Evolutionary conservation across 2,113 vertebrate species (phyloP), one percentile per base, ranked within the genome.

Genomic region (Pterocles orientalis): DNA sequence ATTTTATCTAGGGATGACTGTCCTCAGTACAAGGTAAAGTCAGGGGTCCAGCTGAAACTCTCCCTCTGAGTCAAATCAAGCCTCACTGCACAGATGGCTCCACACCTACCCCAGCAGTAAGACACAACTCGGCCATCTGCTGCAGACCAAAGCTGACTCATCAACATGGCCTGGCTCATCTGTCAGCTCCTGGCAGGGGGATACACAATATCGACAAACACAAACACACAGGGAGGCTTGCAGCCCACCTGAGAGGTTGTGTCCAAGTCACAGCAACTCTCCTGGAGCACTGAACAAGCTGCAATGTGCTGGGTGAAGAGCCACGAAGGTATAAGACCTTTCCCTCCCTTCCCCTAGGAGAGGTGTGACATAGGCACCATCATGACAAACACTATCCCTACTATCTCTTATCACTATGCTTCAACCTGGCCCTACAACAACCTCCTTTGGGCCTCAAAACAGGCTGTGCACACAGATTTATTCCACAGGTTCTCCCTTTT

Each of bases 41-140:
- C 90, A 78, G 58, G 57, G 36, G 60, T 95, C 82, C 90, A 93
- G 29, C 23, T 76, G 80, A 94, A 92, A 91, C 33, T 92, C 80
- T 88, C 88, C 76, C 76, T 88, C 78, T 31, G 53, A 94, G 83
- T 72, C 83, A 91, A 96, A 48, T 41, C 54, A 71, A 92, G 57
- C 89, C 73, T 85, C 1, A 1, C 28, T 29, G 58, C 61, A 69
- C 95, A 96, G 92, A 94, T 92, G 91, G 96, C 77, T 88, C 92
- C 75, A 89, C 88, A 93, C 76, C 94, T 91, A 94, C 88, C 85
- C 88, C 82, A 97, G 92, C 91, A 95, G 43, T 87, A 97, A 92
- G 86, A 88, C 89, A 91, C 81, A 91, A 75, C 71, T 66, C 95
- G 56, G 78, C 94, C 95, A 95, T 94, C 94, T 96, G 94, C 95